A percentile compares a stretch with the other conserved stretches of the same genome.
phyloP scores from a whole-genome alignment of 2,888 invertebrate species.

The Spatulosminthurus flaviceps region DNA sequence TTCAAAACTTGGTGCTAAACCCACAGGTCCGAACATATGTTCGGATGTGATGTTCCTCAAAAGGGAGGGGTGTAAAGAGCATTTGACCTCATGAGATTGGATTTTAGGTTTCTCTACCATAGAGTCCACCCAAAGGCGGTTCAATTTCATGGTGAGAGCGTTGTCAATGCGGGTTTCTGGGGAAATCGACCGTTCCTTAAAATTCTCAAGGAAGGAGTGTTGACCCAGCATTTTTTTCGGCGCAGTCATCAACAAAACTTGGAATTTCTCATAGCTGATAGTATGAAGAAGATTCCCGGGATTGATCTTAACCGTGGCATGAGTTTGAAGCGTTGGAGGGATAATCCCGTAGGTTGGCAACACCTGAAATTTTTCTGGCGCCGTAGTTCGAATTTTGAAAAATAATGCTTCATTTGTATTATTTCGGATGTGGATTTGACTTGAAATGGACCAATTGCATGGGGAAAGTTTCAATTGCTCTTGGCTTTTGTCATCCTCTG shows the following conservation, averaged over 20 bases:
- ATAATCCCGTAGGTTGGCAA: conserved; percentile 13
- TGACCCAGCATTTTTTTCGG: not conserved
- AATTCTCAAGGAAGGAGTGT: not conserved
- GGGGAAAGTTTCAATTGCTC: not conserved
- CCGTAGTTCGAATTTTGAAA: conserved; percentile 28
- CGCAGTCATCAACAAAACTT: conserved; percentile 18
- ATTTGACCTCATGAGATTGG: not conserved
- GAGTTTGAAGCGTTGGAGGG: not conserved
- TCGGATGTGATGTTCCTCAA: not conserved
- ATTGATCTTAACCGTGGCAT: not conserved
- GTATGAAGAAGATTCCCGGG: conserved; percentile 1
- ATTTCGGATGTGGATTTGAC: not conserved
- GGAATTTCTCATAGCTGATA: conserved; percentile 10
- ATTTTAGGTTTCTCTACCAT: not conserved
- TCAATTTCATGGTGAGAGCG: not conserved
- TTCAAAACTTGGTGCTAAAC: too few relatives aligned
- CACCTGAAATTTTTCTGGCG: conserved; percentile 30
- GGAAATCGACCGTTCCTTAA: not conserved
- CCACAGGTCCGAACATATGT: not conserved
- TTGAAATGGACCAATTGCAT: not conserved
- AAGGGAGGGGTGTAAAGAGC: not conserved
- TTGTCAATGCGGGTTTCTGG: not conserved
- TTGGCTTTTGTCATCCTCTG: not conserved
- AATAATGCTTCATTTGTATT: not conserved
- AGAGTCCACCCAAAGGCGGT: not conserved